Conservation (phyloP, 2,113 vertebrate genomes). For the Sisor rabdophorus region DNA sequence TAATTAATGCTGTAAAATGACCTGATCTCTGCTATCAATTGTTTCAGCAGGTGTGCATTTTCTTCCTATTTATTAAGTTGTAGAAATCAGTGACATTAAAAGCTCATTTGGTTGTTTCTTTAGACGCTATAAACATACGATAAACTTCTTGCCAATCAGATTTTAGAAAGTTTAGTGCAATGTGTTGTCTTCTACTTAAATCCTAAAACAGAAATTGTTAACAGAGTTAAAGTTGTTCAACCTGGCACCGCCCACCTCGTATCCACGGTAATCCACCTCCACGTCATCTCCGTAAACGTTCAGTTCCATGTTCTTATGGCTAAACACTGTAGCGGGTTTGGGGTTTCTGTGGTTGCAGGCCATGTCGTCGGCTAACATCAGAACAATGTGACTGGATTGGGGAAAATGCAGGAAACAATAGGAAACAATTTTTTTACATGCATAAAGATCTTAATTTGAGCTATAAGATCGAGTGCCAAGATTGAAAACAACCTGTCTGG, state of each 20-base stretch:
- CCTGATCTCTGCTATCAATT: too few species aligned
- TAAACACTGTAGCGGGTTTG: slow-evolving; percentile 95
- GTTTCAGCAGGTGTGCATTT: too few species aligned
- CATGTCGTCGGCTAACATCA: slow-evolving; percentile 99
- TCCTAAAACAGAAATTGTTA: background rate
- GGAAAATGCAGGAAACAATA: background rate
- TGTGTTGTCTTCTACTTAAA: background rate
- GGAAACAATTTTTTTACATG: too few species aligned
- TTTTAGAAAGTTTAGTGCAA: background rate
- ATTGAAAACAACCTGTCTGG: slow-evolving; percentile 83
- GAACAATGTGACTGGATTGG: slow-evolving; percentile 83
- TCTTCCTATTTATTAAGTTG: too few species aligned
- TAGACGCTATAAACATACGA: too few species aligned
- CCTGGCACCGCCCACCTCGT: slow-evolving; percentile 75
- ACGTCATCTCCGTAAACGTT: slow-evolving; percentile 98
- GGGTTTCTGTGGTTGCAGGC: slow-evolving; percentile 96
- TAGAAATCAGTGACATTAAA: too few species aligned
- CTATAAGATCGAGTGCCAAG: slow-evolving; percentile 9
- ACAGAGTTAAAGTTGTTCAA: background rate
- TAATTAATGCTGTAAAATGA: too few species aligned
- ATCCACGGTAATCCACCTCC: slow-evolving; percentile 96
- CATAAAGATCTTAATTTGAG: background rate
- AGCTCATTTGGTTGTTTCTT: too few species aligned
- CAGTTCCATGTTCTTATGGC: slow-evolving; percentile 98
- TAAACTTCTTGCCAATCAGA: background rate